Evolutionary conservation across 1,140 invertebrate species (phyloP).

Genomic region (Drosophila ogumai): DNA sequence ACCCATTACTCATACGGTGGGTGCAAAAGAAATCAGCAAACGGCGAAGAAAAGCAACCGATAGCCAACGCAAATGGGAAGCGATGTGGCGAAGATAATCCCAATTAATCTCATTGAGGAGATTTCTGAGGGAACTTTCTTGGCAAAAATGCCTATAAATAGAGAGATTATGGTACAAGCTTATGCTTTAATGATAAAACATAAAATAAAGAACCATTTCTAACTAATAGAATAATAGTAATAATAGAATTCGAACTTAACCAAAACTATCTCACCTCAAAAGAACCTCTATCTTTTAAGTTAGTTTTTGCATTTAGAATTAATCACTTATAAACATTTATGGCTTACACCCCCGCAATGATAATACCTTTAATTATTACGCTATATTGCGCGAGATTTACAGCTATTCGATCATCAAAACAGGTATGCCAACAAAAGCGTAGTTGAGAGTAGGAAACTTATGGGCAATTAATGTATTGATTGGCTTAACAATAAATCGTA

Average conservation of each 20-base stretch:
- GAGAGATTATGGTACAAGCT: not conserved
- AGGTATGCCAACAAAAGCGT: conserved; percentile 10
- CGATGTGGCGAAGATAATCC: conserved; percentile 40
- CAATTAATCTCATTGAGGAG: conserved; percentile 29
- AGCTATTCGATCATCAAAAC: conserved; percentile 17
- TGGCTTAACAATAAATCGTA: conserved; percentile 44
- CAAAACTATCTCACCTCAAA: not conserved
- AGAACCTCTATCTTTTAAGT: not conserved
- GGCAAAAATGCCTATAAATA: not conserved
- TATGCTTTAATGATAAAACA: not conserved
- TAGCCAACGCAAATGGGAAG: conserved; percentile 27
- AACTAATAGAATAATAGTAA: no score
- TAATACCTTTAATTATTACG: conserved; percentile 7
- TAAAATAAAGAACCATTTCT: not conserved
- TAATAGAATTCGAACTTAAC: no score
- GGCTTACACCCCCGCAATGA: conserved; percentile 12
- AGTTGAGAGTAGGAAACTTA: conserved; percentile 17
- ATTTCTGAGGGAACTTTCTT: conserved; percentile 12
- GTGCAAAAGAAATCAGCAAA: conserved; percentile 39
- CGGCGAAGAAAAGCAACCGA: conserved; percentile 12
- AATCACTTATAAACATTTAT: conserved; percentile 5
- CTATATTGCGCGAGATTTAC: conserved; percentile 9
- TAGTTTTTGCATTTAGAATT: not conserved
- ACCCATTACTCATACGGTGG: conserved; percentile 43
- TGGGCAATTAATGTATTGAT: conserved; percentile 37